Evolutionary conservation across 1,140 invertebrate species (phyloP).

Genomic region (Megalopta genalis): DNA sequence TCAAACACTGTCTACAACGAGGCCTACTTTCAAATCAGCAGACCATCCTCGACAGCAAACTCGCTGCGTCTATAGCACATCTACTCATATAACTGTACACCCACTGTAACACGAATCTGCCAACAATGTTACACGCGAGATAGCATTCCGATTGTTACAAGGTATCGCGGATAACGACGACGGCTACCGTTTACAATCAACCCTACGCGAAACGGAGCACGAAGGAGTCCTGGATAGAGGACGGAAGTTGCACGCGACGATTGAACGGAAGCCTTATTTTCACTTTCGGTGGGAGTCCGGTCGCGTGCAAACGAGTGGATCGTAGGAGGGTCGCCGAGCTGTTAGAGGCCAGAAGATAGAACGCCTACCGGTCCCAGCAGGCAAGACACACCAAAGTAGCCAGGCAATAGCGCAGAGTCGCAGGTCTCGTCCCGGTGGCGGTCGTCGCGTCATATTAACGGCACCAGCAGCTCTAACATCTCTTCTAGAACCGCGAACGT

Average conservation of each 20-base stretch:
- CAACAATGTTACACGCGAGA: background rate
- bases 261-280: constrained; percentile 19
- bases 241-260: background rate
- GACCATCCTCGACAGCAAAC: background rate
- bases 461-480: constrained; percentile 8
- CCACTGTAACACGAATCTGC: background rate
- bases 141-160: background rate
- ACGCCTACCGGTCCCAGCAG: constrained; percentile 50
- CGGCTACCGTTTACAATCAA: background rate
- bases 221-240: no score
- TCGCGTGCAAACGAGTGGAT: background rate
- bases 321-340: no score
- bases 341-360: no score
- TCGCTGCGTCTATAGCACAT: background rate
- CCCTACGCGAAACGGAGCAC: no score
- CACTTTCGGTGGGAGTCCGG: constrained; percentile 13
- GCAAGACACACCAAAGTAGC: constrained; percentile 36
- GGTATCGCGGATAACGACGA: no score
- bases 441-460: constrained; percentile 54
- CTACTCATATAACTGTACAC: background rate
- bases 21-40: background rate
- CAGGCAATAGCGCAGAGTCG: constrained; percentile 26
- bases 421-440: constrained; percentile 31
- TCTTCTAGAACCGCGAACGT: background rate
- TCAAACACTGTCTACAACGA: background rate